phyloP scores from a whole-genome alignment of 2,113 vertebrate species.

The Origma solitaria region DNA sequence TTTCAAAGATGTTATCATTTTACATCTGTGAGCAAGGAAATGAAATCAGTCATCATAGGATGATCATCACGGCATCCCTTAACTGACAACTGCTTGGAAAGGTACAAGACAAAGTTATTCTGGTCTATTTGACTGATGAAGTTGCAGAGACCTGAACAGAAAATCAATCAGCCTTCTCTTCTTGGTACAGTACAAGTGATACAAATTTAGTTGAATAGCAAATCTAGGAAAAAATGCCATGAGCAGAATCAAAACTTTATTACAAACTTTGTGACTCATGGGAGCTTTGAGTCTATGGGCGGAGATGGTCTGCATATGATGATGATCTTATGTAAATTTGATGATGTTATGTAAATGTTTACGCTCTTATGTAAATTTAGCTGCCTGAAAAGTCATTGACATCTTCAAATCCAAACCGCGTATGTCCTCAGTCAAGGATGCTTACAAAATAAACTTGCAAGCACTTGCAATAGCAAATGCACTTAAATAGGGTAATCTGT shows the following conservation, averaged over 20 bases:
- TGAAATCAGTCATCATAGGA: not conserved
- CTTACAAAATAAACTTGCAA: not conserved
- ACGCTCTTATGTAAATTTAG: not conserved
- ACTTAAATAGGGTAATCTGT: not conserved
- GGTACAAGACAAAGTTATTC: not conserved
- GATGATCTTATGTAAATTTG: not conserved
- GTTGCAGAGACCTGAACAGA: not conserved
- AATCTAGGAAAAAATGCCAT: not conserved
- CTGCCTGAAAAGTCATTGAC: not conserved
- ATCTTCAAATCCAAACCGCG: not conserved
- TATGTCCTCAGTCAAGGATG: not conserved
- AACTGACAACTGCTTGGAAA: not conserved
- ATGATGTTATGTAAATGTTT: not conserved
- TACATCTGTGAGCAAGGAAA: not conserved
- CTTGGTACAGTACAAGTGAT: not conserved
- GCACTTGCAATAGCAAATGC: not conserved
- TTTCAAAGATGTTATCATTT: not conserved
- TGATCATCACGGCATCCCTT: not conserved
- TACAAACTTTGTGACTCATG: not conserved
- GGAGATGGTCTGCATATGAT: not conserved
- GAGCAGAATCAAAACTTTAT: not conserved
- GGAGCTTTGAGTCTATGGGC: not conserved
- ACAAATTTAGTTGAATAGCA: not conserved
- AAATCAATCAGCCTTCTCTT: not conserved
- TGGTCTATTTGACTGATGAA: not conserved